Evolutionary conservation across 1,140 invertebrate species (phyloP).

Genomic region (Pachyrhynchus sulphureomaculatus): DNA sequence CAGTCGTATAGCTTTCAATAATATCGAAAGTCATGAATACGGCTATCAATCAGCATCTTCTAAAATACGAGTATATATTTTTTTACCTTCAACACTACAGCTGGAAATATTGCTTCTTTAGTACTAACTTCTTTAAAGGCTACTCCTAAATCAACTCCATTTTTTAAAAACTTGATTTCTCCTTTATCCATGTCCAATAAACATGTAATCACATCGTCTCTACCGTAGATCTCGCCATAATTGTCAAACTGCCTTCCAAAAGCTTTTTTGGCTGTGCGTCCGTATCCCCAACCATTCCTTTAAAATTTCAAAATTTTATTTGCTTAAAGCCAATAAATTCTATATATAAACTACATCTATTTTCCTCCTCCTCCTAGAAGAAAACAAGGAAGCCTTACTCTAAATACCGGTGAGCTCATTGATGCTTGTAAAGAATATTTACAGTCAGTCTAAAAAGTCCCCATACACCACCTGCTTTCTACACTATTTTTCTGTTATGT

Average conservation of each 20-base stretch:
- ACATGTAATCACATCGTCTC: conserved; percentile 93
- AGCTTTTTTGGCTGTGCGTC: conserved; percentile 98
- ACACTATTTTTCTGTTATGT: too few species aligned
- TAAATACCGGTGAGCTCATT: too few species aligned
- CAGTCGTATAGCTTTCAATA: too few species aligned
- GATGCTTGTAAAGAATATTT: too few species aligned
- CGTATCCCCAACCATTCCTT: conserved; percentile 90
- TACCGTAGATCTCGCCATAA: conserved; percentile 94
- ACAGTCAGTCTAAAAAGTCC: too few species aligned
- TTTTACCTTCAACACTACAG: conserved; percentile 89
- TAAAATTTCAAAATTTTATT: neutral
- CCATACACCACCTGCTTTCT: too few species aligned
- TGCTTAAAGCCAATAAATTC: neutral
- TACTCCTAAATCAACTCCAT: conserved; percentile 82
- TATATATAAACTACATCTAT: too few species aligned
- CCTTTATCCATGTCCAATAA: conserved; percentile 81
- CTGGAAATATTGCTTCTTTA: conserved; percentile 82
- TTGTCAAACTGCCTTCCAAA: conserved; percentile 92
- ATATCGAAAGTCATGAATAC: too few species aligned
- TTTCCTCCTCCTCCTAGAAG: too few species aligned
- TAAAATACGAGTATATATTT: too few species aligned
- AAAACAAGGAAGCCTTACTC: too few species aligned
- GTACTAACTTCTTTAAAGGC: conserved; percentile 83
- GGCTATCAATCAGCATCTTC: too few species aligned
- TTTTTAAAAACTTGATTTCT: conserved; percentile 88